These are phyloP conservation scores for Apteryx mantelli DNA, from an alignment of 2,113 vertebrate genomes.

Conservation along the genomic window DNA sequence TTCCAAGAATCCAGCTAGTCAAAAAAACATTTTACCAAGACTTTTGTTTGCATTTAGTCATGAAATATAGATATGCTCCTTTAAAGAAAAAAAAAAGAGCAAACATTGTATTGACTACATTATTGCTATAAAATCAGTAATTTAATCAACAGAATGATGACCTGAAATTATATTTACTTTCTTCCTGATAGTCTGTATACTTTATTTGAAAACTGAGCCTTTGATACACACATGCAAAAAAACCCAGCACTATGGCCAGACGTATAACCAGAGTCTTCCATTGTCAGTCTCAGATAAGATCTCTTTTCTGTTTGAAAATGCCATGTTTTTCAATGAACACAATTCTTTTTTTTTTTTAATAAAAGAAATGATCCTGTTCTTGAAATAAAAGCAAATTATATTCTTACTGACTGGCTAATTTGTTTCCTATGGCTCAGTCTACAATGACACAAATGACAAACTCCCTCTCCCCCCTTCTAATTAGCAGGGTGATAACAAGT, in stretches of 20 bases:
- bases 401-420: not conserved
- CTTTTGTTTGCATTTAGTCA: not conserved
- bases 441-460: not conserved
- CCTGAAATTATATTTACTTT: not conserved
- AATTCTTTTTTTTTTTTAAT: not conserved
- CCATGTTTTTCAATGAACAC: not conserved
- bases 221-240: not conserved
- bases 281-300: not conserved
- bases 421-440: not conserved
- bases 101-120: not conserved
- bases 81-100: not conserved
- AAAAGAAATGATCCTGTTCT: not conserved
- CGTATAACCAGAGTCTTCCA: not conserved
- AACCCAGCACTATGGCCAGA: not conserved
- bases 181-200: not conserved
- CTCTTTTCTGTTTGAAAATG: not conserved
- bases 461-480: not conserved
- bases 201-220: not conserved
- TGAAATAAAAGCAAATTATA: not conserved
- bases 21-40: not conserved
- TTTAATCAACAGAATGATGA: not conserved
- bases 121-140: not conserved
- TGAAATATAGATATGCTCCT: not conserved
- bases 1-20: not conserved
- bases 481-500: not conserved